Evolutionary conservation across 2,888 invertebrate species (phyloP).

Genomic region (Drosophila pegasa): DNA sequence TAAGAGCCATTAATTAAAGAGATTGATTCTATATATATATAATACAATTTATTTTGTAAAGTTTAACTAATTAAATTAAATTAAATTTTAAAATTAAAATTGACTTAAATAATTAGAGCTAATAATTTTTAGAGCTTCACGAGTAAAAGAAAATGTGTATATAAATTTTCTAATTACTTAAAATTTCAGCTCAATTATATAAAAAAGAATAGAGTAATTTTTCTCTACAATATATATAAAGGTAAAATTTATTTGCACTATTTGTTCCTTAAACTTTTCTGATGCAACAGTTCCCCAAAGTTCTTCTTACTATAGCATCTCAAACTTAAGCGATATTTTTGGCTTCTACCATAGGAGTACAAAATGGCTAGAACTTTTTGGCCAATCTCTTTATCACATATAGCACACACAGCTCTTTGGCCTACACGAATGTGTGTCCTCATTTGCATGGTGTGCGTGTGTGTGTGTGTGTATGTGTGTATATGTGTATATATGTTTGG

Average conservation of each 20-base stretch:
- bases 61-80: too few species aligned
- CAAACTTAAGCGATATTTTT: background rate
- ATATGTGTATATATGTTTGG: constrained; percentile 4
- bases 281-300: background rate
- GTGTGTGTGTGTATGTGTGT: constrained; percentile 7
- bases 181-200: too few species aligned
- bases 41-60: too few species aligned
- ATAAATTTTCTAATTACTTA: too few species aligned
- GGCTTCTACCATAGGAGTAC: background rate
- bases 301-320: background rate
- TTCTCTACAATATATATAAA: too few species aligned
- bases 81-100: too few species aligned
- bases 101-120: too few species aligned
- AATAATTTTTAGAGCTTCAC: too few species aligned
- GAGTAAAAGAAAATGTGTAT: too few species aligned
- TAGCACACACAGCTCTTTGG: constrained; percentile 12
- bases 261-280: background rate
- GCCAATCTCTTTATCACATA: background rate
- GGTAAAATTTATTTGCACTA: too few species aligned
- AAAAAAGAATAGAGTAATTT: too few species aligned
- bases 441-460: constrained; percentile 35
- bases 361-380: constrained; percentile 1
- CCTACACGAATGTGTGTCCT: constrained; percentile 3
- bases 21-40: too few species aligned
- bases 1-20: background rate